Base-by-base conservation (phyloP, 1,140 invertebrate species). In the Psix sp. region DNA sequence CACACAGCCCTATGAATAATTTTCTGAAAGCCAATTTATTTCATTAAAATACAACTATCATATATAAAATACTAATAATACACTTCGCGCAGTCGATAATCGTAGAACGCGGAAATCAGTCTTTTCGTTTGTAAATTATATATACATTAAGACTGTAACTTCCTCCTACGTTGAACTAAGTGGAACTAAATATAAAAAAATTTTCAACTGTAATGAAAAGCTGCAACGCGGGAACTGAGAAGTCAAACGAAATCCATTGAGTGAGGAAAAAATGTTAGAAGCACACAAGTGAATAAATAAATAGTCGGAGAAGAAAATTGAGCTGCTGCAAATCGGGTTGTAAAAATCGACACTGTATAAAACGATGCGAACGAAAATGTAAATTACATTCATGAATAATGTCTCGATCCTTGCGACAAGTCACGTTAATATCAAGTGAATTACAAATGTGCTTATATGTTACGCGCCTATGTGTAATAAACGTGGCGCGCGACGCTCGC, bases 331-430 rank as follows among this genome's bases (percentile, higher is more conserved):
- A n/a, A n/a, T n/a, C n/a, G n/a, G n/a, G 54, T 49, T 49, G 17
- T 33, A 56, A 11, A 66, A 48, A 56, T 54, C 42, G 54, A 65
- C 60, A 46, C 40, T 39, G 40, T 57, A 17, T 59, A 20, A 17
- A 24, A 48, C 39, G 14, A 0, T 52, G 26, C 26, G 42, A 15
- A 40, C 51, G 1, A 49, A 85, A 84, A 84, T 84, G 77, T 84
- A 84, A 81, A 84, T 80, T 84, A 84, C 78, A 79, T 83, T 84
- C 79, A 85, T 82, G 81, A 78, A 82, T 82, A 77, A 82, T 70
- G 67, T 79, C 73, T 82, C 68, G 77, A 73, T 78, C 59, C 80
- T 76, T 82, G 78, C 79, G 79, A 79, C 76, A 57, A 75, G 74
- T 39, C 48, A 71, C 73, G 76, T 82, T 78, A 81, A 83, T 83